Evolutionary conservation across 2,113 vertebrate genomes (phyloP).

Genomic region (Thamnophis sirtalis): DNA sequence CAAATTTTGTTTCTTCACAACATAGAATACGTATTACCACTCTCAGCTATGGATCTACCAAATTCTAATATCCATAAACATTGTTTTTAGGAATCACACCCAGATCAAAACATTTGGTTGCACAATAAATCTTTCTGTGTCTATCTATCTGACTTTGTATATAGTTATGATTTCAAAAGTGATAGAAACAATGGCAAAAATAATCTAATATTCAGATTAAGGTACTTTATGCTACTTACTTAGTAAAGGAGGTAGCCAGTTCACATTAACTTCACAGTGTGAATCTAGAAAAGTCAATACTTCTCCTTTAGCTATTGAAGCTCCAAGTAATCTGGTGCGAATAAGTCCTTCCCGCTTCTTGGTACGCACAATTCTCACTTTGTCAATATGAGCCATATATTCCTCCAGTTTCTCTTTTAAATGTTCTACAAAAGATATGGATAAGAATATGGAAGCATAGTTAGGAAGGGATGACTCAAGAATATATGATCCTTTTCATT

Average conservation of each 20-base stretch:
- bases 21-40: background rate
- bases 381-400: conserved; percentile 82
- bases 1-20: background rate
- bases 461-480: conserved; percentile 20
- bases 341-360: conserved; percentile 87
- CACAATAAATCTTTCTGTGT: background rate
- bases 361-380: conserved; percentile 85
- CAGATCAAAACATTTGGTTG: background rate
- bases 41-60: background rate
- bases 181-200: background rate
- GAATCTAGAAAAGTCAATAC: conserved; percentile 87
- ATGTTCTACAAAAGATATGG: conserved; percentile 72
- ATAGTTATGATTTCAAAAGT: background rate
- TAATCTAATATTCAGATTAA: background rate
- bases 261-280: conserved; percentile 90
- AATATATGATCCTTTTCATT: conserved; percentile 9
- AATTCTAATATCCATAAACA: background rate
- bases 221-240: conserved; percentile 69
- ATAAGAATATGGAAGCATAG: conserved; percentile 4
- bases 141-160: background rate
- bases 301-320: conserved; percentile 82
- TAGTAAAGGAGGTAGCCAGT: conserved; percentile 86
- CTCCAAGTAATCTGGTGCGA: conserved; percentile 82
- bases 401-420: conserved; percentile 81
- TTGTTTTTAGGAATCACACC: background rate